Percentiles rank a stretch among this genome's conserved stretches.
Evolutionary conservation across 2,113 vertebrate species (phyloP).

Genomic region (Irena cyanogastra): DNA sequence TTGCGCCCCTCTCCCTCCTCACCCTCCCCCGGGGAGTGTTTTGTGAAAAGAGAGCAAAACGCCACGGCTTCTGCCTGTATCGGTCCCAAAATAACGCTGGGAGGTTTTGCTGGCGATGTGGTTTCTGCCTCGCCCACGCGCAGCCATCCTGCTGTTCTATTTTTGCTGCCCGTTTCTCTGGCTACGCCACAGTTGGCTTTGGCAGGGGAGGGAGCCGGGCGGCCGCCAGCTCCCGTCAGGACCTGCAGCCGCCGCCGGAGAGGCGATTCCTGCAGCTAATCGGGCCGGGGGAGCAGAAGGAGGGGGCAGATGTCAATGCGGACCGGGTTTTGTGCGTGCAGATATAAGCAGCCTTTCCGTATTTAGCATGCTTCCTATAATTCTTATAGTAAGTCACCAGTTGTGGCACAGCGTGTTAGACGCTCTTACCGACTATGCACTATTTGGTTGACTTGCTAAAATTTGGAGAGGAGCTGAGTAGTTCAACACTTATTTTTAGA

Average conservation of each 20-base stretch:
- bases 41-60: constrained; percentile 49
- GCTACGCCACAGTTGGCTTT: constrained; percentile 74
- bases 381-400: not conserved
- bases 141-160: constrained; percentile 77
- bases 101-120: constrained; percentile 76
- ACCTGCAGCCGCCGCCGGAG: constrained; percentile 45
- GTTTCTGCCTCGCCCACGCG: constrained; percentile 79
- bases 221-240: constrained; percentile 67
- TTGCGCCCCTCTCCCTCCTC: not conserved
- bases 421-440: not conserved
- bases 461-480: constrained; percentile 4
- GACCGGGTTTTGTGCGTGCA: not conserved
- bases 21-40: constrained; percentile 37
- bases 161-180: constrained; percentile 79
- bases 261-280: constrained; percentile 22
- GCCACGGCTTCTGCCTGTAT: constrained; percentile 57
- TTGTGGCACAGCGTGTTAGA: not conserved
- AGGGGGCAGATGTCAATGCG: not conserved
- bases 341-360: not conserved
- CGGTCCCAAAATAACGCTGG: constrained; percentile 73
- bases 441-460: not conserved
- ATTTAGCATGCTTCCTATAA: not conserved
- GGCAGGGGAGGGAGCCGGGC: constrained; percentile 55
- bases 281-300: not conserved
- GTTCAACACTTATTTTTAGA: not conserved